phyloP scores from a whole-genome alignment of 2,113 vertebrate species.

The Xenopus laevis region DNA sequence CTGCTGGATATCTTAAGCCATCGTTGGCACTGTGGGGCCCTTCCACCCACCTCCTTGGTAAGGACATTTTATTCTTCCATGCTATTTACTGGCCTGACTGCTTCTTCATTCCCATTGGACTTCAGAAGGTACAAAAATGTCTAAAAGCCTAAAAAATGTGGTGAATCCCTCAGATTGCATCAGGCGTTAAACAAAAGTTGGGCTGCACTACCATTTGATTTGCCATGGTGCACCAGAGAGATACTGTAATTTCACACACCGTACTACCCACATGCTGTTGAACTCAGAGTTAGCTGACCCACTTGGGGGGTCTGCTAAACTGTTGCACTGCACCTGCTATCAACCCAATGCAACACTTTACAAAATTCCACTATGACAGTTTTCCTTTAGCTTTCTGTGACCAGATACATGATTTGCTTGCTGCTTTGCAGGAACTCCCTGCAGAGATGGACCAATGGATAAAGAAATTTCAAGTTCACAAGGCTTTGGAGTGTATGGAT shows the following conservation, averaged over 20 bases:
- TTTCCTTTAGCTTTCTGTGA: constrained; percentile 62
- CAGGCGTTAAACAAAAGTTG: constrained; percentile 72
- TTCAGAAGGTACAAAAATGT: constrained; percentile 89
- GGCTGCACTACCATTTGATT: constrained; percentile 89
- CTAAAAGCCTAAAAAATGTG: constrained; percentile 91
- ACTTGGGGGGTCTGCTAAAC: constrained; percentile 87
- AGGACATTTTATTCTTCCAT: constrained; percentile 94
- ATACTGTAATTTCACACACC: constrained; percentile 84
- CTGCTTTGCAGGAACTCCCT: constrained; percentile 65
- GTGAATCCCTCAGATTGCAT: constrained; percentile 73
- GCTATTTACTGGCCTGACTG: constrained; percentile 91
- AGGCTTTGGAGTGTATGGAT: constrained; percentile 80
- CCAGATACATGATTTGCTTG: constrained; percentile 79
- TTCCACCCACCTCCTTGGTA: constrained; percentile 80
- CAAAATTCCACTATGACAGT: constrained; percentile 24
- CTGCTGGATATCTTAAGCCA: constrained; percentile 74
- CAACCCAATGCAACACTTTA: constrained; percentile 80
- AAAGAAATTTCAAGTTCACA: constrained; percentile 78
- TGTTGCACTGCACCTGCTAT: constrained; percentile 80
- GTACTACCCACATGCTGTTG: constrained; percentile 80
- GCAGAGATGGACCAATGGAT: constrained; percentile 66
- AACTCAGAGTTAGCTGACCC: constrained; percentile 87
- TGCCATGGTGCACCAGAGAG: constrained; percentile 85
- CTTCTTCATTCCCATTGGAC: constrained; percentile 95
- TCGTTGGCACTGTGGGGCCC: constrained; percentile 68